Evolutionary conservation across 2,797 vertebrate species (phyloP).

Genomic region (Gila robusta): DNA sequence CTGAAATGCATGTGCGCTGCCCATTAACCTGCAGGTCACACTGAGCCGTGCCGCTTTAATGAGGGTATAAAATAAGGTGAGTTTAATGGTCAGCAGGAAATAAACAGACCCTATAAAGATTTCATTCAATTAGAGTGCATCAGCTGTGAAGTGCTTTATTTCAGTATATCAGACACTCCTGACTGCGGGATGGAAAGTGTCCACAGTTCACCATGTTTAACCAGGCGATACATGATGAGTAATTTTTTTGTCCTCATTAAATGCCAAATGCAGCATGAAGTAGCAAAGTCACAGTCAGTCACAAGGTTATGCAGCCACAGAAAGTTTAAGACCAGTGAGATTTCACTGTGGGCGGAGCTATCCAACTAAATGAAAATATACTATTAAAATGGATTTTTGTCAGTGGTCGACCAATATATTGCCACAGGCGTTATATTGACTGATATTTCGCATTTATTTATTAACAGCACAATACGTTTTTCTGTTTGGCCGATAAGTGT

Average conservation of each 20-base stretch:
- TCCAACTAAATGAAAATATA: no score
- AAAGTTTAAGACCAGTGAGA: neutral
- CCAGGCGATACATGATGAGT: neutral
- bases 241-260: neutral
- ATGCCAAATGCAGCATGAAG: neutral
- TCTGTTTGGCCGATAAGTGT: neutral
- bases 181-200: conserved; percentile 12
- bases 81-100: neutral
- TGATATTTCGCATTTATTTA: neutral
- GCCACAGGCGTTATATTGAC: neutral
- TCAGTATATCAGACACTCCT: neutral
- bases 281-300: neutral
- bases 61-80: conserved; percentile 8
- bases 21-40: neutral
- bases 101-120: conserved; percentile 8
- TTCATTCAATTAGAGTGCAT: conserved; percentile 23
- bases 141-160: conserved; percentile 6
- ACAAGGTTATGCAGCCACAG: neutral
- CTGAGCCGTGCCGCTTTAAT: neutral
- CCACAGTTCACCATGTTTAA: neutral
- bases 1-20: neutral
- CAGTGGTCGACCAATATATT: neutral
- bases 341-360: neutral
- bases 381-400: neutral
- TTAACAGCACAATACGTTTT: neutral